Conservation (phyloP, 2,797 vertebrate genomes). For the Muscicapa comitata region DNA sequence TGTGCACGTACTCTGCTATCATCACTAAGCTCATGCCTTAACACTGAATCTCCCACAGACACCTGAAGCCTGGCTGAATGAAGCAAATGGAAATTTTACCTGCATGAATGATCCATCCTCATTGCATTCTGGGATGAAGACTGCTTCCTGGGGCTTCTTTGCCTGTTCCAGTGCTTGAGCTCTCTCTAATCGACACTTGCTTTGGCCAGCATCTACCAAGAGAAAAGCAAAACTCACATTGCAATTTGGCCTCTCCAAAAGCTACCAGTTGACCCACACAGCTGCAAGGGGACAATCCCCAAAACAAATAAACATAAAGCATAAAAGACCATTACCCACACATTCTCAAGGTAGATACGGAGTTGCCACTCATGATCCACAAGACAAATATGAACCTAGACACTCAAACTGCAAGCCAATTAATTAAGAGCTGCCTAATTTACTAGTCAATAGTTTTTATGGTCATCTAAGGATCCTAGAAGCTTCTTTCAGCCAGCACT, state of each 20-base stretch:
- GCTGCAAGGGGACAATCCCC: fast-evolving
- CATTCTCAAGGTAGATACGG: neutral
- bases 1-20: neutral
- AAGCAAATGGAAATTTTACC: slow-evolving; percentile 66
- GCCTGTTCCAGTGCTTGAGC: slow-evolving; percentile 90
- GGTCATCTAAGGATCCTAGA: neutral
- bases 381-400: neutral
- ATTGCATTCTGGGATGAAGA: slow-evolving; percentile 94
- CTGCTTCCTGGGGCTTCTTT: slow-evolving; percentile 91
- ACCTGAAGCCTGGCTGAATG: neutral
- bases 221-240: neutral
- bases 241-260: neutral
- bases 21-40: neutral
- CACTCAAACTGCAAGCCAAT: neutral
- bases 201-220: slow-evolving; percentile 86
- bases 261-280: neutral
- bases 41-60: neutral
- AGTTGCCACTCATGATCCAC: neutral
- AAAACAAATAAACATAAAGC: neutral
- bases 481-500: neutral
- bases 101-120: slow-evolving; percentile 97
- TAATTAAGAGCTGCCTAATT: neutral
- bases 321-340: neutral
- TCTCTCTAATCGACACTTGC: slow-evolving; percentile 92
- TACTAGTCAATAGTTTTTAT: neutral